Percentiles rank a stretch among this genome's conserved stretches.
Evolutionary conservation across 2,888 invertebrate genomes (phyloP).

Genomic region (Pseudolycoriella hygida): DNA sequence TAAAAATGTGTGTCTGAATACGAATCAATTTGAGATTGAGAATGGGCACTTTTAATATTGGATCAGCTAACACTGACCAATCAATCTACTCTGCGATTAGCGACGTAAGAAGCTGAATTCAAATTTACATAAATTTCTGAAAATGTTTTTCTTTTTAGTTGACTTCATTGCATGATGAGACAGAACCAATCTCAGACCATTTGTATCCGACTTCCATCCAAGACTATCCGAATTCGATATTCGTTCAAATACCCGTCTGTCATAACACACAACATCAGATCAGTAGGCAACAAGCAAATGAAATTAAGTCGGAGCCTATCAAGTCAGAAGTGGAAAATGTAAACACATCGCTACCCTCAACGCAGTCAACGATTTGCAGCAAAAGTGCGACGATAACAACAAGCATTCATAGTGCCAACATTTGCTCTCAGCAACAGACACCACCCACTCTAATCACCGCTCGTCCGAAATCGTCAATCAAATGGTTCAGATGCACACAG

Average conservation of each 20-base stretch:
- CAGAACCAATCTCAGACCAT: too few species aligned
- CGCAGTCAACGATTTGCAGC: conserved; percentile 10
- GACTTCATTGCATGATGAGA: too few species aligned
- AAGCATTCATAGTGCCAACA: conserved; percentile 1
- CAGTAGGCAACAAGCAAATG: conserved; percentile 13
- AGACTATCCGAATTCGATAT: not conserved
- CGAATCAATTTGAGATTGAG: too few species aligned
- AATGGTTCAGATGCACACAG: conserved; percentile 18
- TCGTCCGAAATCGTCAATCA: conserved; percentile 8
- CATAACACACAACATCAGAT: conserved; percentile 18
- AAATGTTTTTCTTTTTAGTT: too few species aligned
- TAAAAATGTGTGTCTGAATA: too few species aligned
- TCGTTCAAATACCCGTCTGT: not conserved
- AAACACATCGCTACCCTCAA: conserved; percentile 17
- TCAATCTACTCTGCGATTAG: too few species aligned
- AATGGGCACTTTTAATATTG: too few species aligned
- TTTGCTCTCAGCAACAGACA: not conserved
- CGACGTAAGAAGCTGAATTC: too few species aligned
- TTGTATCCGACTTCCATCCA: too few species aligned
- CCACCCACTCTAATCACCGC: conserved; percentile 9
- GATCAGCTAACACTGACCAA: too few species aligned
- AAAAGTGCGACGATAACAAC: conserved; percentile 9
- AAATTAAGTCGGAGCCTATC: conserved; percentile 28
- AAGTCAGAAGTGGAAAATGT: conserved; percentile 20
- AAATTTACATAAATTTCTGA: too few species aligned